Evolutionary conservation across 1,140 invertebrate genomes (phyloP).

Genomic region (Ectropis grisescens): DNA sequence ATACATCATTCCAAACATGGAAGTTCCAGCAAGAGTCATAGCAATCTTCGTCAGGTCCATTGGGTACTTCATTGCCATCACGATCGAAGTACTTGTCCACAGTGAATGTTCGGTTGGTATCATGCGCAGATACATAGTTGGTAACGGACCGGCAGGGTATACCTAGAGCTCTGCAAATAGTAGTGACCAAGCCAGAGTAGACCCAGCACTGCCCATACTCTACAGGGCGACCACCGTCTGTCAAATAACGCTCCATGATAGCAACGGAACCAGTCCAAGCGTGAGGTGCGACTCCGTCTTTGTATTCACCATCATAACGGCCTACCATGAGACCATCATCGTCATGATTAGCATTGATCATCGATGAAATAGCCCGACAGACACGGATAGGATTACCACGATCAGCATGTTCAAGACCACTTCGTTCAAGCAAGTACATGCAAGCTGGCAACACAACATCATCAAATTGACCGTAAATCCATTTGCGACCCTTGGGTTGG

Average conservation of each 20-base stretch:
- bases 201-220: constrained; percentile 90
- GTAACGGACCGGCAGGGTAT: constrained; percentile 82
- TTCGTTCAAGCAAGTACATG: constrained; percentile 75
- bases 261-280: constrained; percentile 79
- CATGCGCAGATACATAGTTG: constrained; percentile 85
- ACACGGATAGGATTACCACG: constrained; percentile 79
- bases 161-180: constrained; percentile 75
- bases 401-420: constrained; percentile 73
- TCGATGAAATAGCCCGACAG: constrained; percentile 77
- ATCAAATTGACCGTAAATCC: constrained; percentile 84
- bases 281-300: constrained; percentile 75
- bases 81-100: constrained; percentile 78
- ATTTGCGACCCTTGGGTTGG: constrained; percentile 75
- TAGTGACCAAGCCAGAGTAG: constrained; percentile 80
- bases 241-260: constrained; percentile 78
- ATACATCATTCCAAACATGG: constrained; percentile 89
- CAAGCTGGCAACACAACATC: constrained; percentile 76
- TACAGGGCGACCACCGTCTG: constrained; percentile 74
- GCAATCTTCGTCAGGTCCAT: constrained; percentile 73
- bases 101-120: constrained; percentile 79
- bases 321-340: constrained; percentile 80
- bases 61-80: constrained; percentile 74
- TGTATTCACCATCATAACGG: constrained; percentile 81
- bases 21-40: constrained; percentile 82
- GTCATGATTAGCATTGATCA: constrained; percentile 72